Evolutionary conservation across 2,797 vertebrate species (phyloP).

Genomic region (Notolepis coatsorum): DNA sequence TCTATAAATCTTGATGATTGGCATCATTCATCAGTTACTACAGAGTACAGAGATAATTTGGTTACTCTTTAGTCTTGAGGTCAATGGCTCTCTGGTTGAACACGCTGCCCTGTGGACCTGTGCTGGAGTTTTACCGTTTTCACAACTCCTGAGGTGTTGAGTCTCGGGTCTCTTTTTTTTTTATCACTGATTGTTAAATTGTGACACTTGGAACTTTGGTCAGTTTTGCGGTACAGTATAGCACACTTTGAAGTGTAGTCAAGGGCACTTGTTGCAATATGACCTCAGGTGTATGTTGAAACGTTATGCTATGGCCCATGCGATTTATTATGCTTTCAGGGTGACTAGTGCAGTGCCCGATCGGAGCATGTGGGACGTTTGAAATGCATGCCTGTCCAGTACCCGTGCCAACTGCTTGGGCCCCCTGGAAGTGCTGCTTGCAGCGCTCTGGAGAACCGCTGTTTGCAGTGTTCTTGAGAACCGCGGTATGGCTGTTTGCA

Average conservation of each 20-base stretch:
- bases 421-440: too few species aligned
- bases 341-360: too few species aligned
- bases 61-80: background rate
- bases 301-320: background rate
- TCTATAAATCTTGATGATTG: too few species aligned
- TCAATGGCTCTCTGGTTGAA: background rate
- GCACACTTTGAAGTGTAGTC: background rate
- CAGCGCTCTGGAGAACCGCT: too few species aligned
- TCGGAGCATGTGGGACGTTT: too few species aligned
- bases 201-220: background rate
- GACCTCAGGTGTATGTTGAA: constrained; percentile 1
- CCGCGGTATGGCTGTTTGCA: too few species aligned
- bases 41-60: background rate
- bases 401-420: too few species aligned
- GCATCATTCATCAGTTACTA: too few species aligned
- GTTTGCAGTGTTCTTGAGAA: too few species aligned
- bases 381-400: too few species aligned
- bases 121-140: background rate
- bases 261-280: background rate
- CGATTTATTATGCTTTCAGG: background rate
- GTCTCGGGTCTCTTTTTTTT: background rate
- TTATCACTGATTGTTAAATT: constrained; percentile 18
- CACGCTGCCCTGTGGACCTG: background rate
- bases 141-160: background rate
- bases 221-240: constrained; percentile 5